Conservation (phyloP, 2,888 invertebrate genomes). For the Lepetodrilus schrolli region DNA sequence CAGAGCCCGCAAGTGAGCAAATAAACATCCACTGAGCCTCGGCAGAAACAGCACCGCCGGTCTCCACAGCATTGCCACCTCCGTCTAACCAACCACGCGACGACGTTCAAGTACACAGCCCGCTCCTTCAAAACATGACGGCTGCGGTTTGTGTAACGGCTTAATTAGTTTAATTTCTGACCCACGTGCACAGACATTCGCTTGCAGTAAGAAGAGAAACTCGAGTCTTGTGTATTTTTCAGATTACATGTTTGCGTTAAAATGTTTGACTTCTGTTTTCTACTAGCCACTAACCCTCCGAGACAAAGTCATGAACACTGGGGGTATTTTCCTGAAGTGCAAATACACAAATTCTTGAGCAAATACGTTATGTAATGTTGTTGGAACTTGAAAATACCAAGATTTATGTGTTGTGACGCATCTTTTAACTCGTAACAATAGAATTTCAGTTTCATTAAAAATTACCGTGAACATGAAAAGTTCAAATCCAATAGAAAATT, state of each 20-base stretch:
- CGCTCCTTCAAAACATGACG: not conserved
- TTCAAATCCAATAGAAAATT: too few relatives aligned
- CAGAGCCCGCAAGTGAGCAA: slow-evolving; percentile 1
- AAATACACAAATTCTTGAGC: not conserved
- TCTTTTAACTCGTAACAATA: too few relatives aligned
- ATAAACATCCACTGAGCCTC: not conserved
- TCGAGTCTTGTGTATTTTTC: not conserved
- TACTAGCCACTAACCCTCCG: not conserved
- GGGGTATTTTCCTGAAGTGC: not conserved
- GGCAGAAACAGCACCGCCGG: not conserved
- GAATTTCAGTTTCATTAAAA: too few relatives aligned
- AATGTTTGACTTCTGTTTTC: not conserved
- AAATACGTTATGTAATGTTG: not conserved
- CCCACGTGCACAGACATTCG: slow-evolving; percentile 6
- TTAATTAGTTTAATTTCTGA: slow-evolving; percentile 20
- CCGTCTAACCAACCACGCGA: slow-evolving; percentile 9
- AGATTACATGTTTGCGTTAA: not conserved
- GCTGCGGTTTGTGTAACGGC: not conserved
- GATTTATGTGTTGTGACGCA: too few relatives aligned
- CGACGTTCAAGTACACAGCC: not conserved
- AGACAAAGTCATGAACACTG: not conserved
- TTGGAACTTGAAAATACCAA: too few relatives aligned
- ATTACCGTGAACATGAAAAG: too few relatives aligned
- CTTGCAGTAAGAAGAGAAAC: not conserved
- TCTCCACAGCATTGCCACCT: not conserved